phyloP scores from a whole-genome alignment of 2,113 vertebrate species.

The Glareola pratincola region DNA sequence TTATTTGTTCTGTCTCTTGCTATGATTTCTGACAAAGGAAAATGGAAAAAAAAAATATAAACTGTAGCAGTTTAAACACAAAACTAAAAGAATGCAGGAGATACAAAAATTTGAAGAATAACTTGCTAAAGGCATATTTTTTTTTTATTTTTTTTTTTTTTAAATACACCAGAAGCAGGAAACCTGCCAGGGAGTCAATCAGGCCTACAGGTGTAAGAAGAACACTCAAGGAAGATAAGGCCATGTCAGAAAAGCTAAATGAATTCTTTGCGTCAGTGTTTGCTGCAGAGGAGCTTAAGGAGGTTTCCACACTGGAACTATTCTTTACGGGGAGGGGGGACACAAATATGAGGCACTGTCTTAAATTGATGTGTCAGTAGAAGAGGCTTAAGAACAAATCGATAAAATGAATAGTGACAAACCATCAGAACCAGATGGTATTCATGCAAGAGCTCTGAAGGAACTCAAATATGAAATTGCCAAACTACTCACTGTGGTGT shows the following conservation, averaged over 20 bases:
- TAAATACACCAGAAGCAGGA: background rate
- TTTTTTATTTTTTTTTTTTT: background rate
- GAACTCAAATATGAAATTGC: slow-evolving; percentile 35
- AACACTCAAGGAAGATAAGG: background rate
- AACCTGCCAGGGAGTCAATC: background rate
- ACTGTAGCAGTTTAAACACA: background rate
- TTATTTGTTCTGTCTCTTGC: background rate
- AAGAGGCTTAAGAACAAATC: slow-evolving; percentile 15
- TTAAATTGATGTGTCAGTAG: background rate
- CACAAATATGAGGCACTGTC: background rate
- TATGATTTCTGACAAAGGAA: background rate
- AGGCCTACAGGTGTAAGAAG: background rate
- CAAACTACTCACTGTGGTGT: slow-evolving; percentile 9
- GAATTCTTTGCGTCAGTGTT: background rate
- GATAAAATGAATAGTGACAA: slow-evolving; percentile 16
- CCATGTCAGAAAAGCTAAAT: background rate
- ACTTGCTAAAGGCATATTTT: background rate
- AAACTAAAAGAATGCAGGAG: background rate
- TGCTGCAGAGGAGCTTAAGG: background rate
- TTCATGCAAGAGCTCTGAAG: slow-evolving; percentile 9
- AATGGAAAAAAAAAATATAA: background rate
- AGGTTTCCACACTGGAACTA: background rate
- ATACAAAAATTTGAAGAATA: background rate
- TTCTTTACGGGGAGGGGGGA: background rate
- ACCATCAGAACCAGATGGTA: background rate